A percentile compares a stretch with the other conserved stretches of the same genome.
Conservation (phyloP, 2,113 vertebrate species). For the Catharus minimus region DNA sequence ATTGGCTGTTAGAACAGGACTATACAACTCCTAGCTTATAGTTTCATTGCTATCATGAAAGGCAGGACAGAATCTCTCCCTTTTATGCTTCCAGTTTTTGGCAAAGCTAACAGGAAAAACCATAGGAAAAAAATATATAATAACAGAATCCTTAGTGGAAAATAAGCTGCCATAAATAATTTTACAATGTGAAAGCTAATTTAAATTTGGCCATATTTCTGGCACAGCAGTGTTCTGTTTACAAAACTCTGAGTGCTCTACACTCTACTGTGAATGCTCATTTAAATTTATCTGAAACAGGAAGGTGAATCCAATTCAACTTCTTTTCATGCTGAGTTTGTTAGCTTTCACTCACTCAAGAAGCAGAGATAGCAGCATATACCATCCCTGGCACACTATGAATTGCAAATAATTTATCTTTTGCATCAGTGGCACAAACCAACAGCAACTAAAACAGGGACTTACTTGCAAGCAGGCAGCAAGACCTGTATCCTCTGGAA, state of each 20-base stretch:
- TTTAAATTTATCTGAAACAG: neutral
- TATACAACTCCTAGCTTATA: neutral
- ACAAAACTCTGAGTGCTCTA: neutral
- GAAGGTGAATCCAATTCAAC: neutral
- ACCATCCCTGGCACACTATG: neutral
- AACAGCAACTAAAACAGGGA: neutral
- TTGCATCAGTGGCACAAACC: neutral
- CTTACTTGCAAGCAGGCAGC: neutral
- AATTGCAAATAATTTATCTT: neutral
- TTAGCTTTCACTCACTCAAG: neutral
- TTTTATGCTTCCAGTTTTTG: neutral
- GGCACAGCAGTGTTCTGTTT: neutral
- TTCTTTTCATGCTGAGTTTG: neutral
- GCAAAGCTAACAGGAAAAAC: neutral
- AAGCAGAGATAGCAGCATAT: neutral
- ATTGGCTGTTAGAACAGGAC: neutral
- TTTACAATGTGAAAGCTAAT: neutral
- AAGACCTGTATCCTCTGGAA: neutral
- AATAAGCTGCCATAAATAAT: neutral
- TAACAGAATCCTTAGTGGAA: neutral
- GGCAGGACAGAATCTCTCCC: neutral
- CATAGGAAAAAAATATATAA: neutral
- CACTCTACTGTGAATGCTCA: neutral
- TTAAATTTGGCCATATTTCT: neutral
- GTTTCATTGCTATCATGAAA: neutral